A percentile compares a stretch with the other conserved stretches of the same genome.
Evolutionary conservation across 1,140 invertebrate genomes (phyloP).

Genomic region (Cotesia glomerata): DNA sequence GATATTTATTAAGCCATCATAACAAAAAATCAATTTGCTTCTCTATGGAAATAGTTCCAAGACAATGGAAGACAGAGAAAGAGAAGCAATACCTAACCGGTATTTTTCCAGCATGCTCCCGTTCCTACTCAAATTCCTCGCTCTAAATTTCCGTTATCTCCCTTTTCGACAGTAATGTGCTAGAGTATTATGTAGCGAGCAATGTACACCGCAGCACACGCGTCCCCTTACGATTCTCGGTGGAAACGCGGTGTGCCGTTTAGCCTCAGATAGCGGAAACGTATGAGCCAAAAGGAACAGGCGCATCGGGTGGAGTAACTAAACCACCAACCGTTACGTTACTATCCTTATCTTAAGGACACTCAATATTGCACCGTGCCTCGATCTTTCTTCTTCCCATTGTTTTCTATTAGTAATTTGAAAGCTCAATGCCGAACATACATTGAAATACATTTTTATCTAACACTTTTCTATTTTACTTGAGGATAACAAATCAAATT

Average conservation of each 20-base stretch:
- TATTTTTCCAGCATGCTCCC: constrained; percentile 14
- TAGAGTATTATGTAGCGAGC: constrained; percentile 36
- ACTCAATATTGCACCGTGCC: constrained; percentile 51
- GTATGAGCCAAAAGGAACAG: constrained; percentile 47
- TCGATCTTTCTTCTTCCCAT: no score
- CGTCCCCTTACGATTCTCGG: constrained; percentile 12
- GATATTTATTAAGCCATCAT: no score
- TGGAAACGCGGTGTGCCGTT: constrained; percentile 31
- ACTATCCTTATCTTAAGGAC: constrained; percentile 60
- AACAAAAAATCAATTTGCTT: no score
- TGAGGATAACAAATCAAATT: no score
- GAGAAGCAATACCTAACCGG: no score
- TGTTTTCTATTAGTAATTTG: no score
- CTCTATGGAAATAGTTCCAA: no score
- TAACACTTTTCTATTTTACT: no score
- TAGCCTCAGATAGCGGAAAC: constrained; percentile 55
- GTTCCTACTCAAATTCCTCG: constrained; percentile 31
- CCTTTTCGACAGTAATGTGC: constrained; percentile 55
- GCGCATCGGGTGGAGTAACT: no score
- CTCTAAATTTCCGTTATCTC: constrained; percentile 57
- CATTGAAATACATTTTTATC: no score
- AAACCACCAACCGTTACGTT: constrained; percentile 1
- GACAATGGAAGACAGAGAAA: no score
- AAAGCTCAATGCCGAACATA: no score
- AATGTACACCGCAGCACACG: background rate